Conservation (phyloP, 2,888 invertebrate genomes). For the Glyphotaelius pellucidus region DNA sequence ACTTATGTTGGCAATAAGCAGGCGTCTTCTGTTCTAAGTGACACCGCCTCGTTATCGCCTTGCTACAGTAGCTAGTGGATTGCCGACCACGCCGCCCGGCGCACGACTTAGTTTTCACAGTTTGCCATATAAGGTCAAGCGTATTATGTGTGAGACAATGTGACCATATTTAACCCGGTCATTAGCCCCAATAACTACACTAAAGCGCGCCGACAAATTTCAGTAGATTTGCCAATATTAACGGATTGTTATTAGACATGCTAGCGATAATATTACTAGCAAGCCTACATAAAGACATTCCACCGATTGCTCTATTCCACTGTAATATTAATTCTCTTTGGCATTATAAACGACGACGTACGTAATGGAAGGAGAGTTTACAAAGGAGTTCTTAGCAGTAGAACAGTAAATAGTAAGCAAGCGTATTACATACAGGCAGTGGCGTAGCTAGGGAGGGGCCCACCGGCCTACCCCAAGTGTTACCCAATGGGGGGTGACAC, state of each 20-base stretch:
- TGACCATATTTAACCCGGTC: background rate
- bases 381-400: background rate
- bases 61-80: background rate
- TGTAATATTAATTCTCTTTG: background rate
- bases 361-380: background rate
- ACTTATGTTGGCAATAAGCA: background rate
- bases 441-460: no score
- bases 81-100: background rate
- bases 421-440: no score
- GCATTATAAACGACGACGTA: background rate
- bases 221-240: conserved; percentile 1
- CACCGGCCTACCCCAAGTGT: no score
- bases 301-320: background rate
- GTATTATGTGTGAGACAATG: background rate
- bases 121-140: conserved; percentile 6
- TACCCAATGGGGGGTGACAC: no score
- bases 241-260: background rate
- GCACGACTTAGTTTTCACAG: conserved; percentile 19
- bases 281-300: background rate
- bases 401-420: no score
- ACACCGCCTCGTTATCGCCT: background rate
- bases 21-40: background rate
- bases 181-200: background rate
- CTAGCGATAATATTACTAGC: background rate
- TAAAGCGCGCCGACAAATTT: conserved; percentile 2